Conservation (phyloP, 2,888 invertebrate genomes). For the Melinaea menophilus region DNA sequence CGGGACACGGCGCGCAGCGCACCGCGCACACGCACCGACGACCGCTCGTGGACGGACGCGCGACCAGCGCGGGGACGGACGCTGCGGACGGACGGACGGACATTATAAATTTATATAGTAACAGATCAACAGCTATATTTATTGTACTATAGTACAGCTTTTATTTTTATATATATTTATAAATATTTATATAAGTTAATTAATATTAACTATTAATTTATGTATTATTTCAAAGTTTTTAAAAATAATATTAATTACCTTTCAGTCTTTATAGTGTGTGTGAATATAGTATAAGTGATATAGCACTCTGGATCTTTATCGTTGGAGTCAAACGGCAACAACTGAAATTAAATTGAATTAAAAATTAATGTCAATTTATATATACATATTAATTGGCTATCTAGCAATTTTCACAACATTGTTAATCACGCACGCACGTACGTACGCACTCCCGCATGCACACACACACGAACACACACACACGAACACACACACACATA, state of each 20-base stretch:
- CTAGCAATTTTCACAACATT: too few relatives aligned
- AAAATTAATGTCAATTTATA: too few relatives aligned
- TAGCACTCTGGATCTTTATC: slow-evolving; percentile 52
- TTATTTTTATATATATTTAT: too few relatives aligned
- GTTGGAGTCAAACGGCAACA: slow-evolving; percentile 44
- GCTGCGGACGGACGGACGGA: too few relatives aligned
- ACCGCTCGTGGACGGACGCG: slow-evolving; percentile 68
- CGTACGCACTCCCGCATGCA: too few relatives aligned
- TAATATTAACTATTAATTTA: background rate
- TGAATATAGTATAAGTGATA: slow-evolving; percentile 64
- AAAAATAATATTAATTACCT: slow-evolving; percentile 42
- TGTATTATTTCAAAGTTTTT: background rate
- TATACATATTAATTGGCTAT: too few relatives aligned
- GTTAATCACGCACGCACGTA: too few relatives aligned
- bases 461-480: too few relatives aligned
- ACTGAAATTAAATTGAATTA: slow-evolving; percentile 42
- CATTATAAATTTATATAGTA: too few relatives aligned
- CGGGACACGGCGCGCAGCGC: slow-evolving; percentile 55
- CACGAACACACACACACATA: too few relatives aligned
- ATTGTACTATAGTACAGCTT: too few relatives aligned
- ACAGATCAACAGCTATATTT: too few relatives aligned
- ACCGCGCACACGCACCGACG: slow-evolving; percentile 67
- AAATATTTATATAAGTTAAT: background rate
- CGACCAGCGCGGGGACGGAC: slow-evolving; percentile 11
- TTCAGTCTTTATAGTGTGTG: slow-evolving; percentile 66